phyloP scores from a whole-genome alignment of 2,113 vertebrate species.

The Rhabdornis inornatus region DNA sequence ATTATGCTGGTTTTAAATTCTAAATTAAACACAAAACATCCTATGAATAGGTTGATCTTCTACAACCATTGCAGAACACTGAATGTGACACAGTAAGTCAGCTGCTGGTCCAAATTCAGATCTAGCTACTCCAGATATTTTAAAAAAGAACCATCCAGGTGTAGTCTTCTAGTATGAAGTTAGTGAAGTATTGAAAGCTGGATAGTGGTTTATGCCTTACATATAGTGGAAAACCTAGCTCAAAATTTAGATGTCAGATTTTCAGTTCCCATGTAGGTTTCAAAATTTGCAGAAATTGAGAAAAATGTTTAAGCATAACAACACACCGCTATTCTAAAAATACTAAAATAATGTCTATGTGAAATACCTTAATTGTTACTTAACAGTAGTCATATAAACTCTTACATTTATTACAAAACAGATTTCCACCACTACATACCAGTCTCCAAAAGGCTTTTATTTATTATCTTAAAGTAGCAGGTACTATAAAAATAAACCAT shows the following conservation, averaged over 20 bases:
- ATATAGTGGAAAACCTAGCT: background rate
- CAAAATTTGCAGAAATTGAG: background rate
- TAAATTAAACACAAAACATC: background rate
- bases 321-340: background rate
- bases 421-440: background rate
- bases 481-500: conserved; percentile 18
- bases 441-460: conserved; percentile 10
- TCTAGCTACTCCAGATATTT: background rate
- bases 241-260: background rate
- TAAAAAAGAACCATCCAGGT: background rate
- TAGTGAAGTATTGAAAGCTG: background rate
- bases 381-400: background rate
- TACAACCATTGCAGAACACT: background rate
- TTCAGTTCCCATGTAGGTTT: background rate
- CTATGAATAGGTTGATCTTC: background rate
- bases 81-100: background rate
- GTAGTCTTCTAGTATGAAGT: background rate
- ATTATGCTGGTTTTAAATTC: background rate
- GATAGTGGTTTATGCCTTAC: background rate
- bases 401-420: background rate
- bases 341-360: background rate
- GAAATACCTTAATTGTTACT: background rate
- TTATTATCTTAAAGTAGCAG: background rate
- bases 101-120: background rate
- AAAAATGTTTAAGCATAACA: background rate